These are phyloP conservation scores for Mongoloraphidia duomilia DNA, from an alignment of 2,888 invertebrate species.

Conservation along the genomic window DNA sequence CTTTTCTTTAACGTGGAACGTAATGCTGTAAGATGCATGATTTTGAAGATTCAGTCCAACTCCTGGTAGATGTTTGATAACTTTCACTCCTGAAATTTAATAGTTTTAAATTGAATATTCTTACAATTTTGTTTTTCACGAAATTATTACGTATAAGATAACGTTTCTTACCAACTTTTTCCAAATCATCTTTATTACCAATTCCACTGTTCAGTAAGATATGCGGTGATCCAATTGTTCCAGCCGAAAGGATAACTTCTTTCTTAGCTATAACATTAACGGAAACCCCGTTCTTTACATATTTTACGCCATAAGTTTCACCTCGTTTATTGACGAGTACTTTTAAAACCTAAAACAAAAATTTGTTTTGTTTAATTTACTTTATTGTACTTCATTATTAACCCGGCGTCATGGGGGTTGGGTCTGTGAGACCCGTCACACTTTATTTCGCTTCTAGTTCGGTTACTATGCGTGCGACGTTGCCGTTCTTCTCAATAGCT, in stretches of 20 bases:
- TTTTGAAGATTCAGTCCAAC: conserved; percentile 23
- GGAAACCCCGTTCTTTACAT: not conserved
- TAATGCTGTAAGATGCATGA: conserved; percentile 10
- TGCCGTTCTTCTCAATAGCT: no score
- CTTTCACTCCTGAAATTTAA: conserved; percentile 15
- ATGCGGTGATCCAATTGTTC: conserved; percentile 4
- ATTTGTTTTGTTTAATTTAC: no score
- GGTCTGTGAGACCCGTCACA: no score
- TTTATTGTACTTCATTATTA: no score
- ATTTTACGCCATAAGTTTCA: conserved; percentile 1
- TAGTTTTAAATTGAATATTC: not conserved
- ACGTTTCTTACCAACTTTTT: conserved; percentile 3
- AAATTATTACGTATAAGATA: no score
- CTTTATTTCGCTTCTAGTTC: no score
- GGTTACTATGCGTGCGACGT: no score
- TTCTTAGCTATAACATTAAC: not conserved
- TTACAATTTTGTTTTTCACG: not conserved
- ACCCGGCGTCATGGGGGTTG: no score
- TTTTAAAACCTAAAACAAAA: no score
- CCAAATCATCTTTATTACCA: conserved; percentile 1
- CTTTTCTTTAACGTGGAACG: conserved; percentile 5
- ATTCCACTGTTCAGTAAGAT: conserved; percentile 3
- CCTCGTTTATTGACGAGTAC: not conserved
- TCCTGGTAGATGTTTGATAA: conserved; percentile 24
- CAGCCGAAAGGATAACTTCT: conserved; percentile 5